Evolutionary conservation across 2,888 invertebrate species (phyloP), one percentile per base, ranked within the genome.

Genomic region (Argynnis bischoffii): DNA sequence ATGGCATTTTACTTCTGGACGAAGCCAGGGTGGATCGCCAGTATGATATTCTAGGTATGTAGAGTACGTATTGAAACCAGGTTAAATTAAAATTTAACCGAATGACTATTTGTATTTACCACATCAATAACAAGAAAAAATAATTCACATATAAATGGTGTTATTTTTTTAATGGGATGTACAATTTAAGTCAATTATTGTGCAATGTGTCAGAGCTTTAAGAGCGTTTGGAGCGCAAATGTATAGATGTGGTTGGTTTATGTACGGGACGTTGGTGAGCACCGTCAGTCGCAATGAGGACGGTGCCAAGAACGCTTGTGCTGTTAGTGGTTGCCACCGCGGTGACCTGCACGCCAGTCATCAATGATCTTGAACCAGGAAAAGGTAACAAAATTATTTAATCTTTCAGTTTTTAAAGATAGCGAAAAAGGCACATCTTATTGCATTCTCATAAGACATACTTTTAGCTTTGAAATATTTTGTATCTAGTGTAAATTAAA

Each of bases 231-330:
- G 54, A 41, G 50, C 14, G 18, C 46, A 54, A 66, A 57, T 69
- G 67, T 66, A 67, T 66, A 61, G 69, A 69, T 63, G 55, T 67
- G 67, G 51, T 53, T 50, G 57, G 50, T 59, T 70, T 66, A 69
- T 71, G 66, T 66, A 50, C 31, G 57, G 48, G n/a, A 48, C 55
- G 46, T 26, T 50, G 60, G 53, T 57, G 50, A 41, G 51, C 75
- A 72, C 55, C 73, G 72, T 74, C 87, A 91, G 89, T 92, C 83
- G 79, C 78, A 83, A 92, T 92, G 92, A 85, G 83, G 79, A 80
- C 84, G 83, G 81, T 84, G 81, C 74, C 76, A 77, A 78, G 79
- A 78, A 77, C 82, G 76, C 82, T 88, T 77, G 89, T 85, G 77
- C 74, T 90, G 50, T 73, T 88, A 55, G 78, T 81, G 71, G 75